Percentiles rank a stretch among this genome's conserved stretches.
Evolutionary conservation across 2,113 vertebrate species (phyloP).

Genomic region (Lophura nycthemera): DNA sequence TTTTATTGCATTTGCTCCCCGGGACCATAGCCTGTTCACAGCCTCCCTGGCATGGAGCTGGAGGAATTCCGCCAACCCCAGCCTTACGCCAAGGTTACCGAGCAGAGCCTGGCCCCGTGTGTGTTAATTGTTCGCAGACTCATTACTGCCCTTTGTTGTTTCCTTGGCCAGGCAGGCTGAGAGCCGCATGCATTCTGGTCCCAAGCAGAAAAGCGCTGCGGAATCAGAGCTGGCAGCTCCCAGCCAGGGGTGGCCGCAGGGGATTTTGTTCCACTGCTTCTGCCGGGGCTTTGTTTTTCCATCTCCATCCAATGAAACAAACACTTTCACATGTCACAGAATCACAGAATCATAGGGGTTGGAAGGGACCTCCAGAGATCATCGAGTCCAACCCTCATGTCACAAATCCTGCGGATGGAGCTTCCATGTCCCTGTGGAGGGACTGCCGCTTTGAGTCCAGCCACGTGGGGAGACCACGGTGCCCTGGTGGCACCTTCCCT

Average conservation of each 20-base stretch:
- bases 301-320: slow-evolving; percentile 41
- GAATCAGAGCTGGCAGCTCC: slow-evolving; percentile 49
- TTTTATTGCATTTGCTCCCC: not conserved
- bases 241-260: not conserved
- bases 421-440: accelerated
- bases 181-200: accelerated
- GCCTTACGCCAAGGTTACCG: not conserved
- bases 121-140: slow-evolving; percentile 12
- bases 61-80: not conserved
- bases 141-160: slow-evolving; percentile 24
- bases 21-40: not conserved
- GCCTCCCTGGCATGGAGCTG: not conserved
- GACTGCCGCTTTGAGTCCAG: not conserved
- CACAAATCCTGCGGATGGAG: accelerated
- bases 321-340: slow-evolving; percentile 31
- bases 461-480: too few species aligned
- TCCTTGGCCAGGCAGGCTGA: not conserved
- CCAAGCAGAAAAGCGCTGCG: not conserved
- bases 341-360: too few species aligned
- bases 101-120: not conserved
- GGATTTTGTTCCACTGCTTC: not conserved
- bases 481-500: not conserved
- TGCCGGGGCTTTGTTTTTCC: slow-evolving; percentile 46
- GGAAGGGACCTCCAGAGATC: too few species aligned
- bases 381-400: too few species aligned